Evolutionary conservation across 2,888 invertebrate genomes (phyloP).

Genomic region (Eupithecia insigniata): DNA sequence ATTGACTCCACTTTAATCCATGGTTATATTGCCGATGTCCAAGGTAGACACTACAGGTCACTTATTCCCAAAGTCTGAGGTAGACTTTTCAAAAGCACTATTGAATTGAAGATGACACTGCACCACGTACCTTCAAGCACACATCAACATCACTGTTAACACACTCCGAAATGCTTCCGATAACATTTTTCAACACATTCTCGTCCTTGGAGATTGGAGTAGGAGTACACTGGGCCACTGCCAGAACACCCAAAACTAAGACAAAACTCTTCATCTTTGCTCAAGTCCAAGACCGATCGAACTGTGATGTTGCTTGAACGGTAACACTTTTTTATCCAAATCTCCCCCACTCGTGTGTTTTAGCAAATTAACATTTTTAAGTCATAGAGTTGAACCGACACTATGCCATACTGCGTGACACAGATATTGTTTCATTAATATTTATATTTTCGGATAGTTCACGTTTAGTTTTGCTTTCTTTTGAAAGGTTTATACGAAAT

Average conservation of each 20-base stretch:
- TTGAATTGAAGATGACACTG: slow-evolving; percentile 21
- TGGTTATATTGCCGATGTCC: background rate
- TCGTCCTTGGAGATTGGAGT: slow-evolving; percentile 69
- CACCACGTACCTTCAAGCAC: slow-evolving; percentile 73
- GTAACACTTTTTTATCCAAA: slow-evolving; percentile 80
- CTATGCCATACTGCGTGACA: slow-evolving; percentile 74
- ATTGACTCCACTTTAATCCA: slow-evolving; percentile 19
- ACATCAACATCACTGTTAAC: slow-evolving; percentile 74
- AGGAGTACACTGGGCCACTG: slow-evolving; percentile 63
- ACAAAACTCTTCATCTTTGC: slow-evolving; percentile 71
- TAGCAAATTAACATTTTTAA: slow-evolving; percentile 74
- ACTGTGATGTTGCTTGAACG: slow-evolving; percentile 73
- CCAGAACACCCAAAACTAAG: slow-evolving; percentile 67
- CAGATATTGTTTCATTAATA: slow-evolving; percentile 73
- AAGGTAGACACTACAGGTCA: no score
- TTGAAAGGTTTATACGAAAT: slow-evolving; percentile 60
- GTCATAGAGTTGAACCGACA: slow-evolving; percentile 69
- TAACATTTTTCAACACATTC: slow-evolving; percentile 64
- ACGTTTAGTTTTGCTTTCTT: slow-evolving; percentile 64
- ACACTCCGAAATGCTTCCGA: slow-evolving; percentile 72
- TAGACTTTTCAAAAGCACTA: slow-evolving; percentile 24
- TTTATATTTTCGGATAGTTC: slow-evolving; percentile 68
- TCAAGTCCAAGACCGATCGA: slow-evolving; percentile 65
- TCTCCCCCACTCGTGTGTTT: slow-evolving; percentile 71
- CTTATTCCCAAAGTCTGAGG: slow-evolving; percentile 13